phyloP scores from a whole-genome alignment of 2,888 invertebrate genomes.

The Xylota sylvarum region DNA sequence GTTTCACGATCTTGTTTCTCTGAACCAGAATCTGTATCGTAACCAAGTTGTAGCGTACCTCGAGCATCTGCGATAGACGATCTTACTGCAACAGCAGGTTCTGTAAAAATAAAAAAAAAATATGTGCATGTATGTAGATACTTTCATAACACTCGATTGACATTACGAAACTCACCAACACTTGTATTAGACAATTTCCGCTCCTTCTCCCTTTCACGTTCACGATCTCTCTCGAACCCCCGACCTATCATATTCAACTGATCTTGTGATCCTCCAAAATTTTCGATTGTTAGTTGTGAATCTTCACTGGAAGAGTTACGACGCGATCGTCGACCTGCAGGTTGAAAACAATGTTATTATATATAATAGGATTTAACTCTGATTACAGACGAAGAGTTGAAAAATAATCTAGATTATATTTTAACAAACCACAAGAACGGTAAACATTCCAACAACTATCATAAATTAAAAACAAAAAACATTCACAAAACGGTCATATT shows the following conservation, averaged over 20 bases:
- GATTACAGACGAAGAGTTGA: background rate
- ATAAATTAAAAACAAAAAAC: conserved; percentile 25
- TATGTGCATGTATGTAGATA: background rate
- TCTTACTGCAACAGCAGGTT: conserved; percentile 89
- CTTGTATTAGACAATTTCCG: conserved; percentile 85
- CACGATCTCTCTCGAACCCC: conserved; percentile 88
- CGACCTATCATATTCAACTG: conserved; percentile 93
- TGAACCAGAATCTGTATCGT: conserved; percentile 87
- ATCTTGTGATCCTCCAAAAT: conserved; percentile 96
- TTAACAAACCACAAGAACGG: conserved; percentile 28
- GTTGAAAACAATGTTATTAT: conserved; percentile 12
- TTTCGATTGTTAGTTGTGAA: conserved; percentile 95
- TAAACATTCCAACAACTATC: conserved; percentile 39
- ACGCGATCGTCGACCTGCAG: conserved; percentile 92
- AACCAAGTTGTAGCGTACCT: conserved; percentile 89
- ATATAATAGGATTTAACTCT: background rate
- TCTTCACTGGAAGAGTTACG: conserved; percentile 94
- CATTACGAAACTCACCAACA: conserved; percentile 79
- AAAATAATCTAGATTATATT: background rate
- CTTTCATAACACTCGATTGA: background rate
- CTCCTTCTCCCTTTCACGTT: conserved; percentile 85
- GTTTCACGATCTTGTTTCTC: conserved; percentile 88
- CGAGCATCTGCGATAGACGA: conserved; percentile 91
- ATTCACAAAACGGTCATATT: conserved; percentile 73
- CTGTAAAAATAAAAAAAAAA: conserved; percentile 79